Evolutionary conservation across 1,140 invertebrate genomes (phyloP), one percentile per base, ranked within the genome.

Genomic region (Drosophila ogumai): DNA sequence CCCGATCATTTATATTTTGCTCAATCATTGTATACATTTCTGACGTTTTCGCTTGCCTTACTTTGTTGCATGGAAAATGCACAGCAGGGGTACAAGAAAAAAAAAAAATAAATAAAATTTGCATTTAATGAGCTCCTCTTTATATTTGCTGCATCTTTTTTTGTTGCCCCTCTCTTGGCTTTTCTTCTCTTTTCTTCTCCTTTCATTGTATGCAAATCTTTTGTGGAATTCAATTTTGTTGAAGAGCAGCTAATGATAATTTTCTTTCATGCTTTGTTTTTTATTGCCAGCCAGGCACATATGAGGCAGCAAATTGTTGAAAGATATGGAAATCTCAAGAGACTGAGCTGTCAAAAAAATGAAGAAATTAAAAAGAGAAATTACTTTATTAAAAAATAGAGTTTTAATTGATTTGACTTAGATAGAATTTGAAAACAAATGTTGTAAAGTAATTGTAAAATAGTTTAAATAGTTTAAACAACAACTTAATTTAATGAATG

Each of bases 151-250:
- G 31, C 66, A 44, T 65, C 76, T 25, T 43, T 40, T 67, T 50
- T 34, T 47, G 52, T 57, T 41, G 31, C 46, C 22, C 55, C 36
- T 28, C 34, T n/a, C 15, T 44, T 17, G 6, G 12, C 12, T 13
- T 46, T 43, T 19, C 10, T 46, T 15, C 19, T 43, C 22, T 15
- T 13, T 13, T 32, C 17, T 17, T n/a, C 41, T 6, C 9, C 22
- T 49, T 32, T 68, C 79, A 84, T 87, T 87, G 84, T 87, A 87
- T 87, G 84, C 78, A 87, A 87, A 87, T 87, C 52, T 75, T 61
- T 63, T 74, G 76, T 82, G 68, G 61, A 84, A 80, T 86, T 86
- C 58, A 79, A 79, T 79, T 81, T 85, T 61, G 55, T 43, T 65
- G 54, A 79, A 55, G 41, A 68, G 72, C 17, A 82, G 76, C 72